phyloP scores from a whole-genome alignment of 2,113 vertebrate genomes.

The Istiophorus platypterus region DNA sequence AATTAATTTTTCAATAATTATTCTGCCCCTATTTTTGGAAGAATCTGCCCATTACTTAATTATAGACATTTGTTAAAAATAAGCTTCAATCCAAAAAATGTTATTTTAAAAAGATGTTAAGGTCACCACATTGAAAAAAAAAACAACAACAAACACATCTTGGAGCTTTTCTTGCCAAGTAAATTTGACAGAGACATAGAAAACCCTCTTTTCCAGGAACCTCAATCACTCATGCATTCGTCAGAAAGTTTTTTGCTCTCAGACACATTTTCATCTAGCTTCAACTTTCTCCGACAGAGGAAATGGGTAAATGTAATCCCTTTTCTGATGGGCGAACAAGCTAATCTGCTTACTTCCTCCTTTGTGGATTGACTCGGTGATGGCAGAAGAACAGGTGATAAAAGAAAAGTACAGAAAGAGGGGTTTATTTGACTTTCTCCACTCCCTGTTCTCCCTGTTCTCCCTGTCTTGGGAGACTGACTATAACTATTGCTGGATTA shows the following conservation, averaged over 20 bases:
- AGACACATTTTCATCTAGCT: conserved; percentile 67
- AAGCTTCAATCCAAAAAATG: conserved; percentile 1
- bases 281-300: conserved; percentile 45
- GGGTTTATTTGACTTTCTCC: conserved; percentile 67
- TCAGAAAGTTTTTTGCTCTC: conserved; percentile 50
- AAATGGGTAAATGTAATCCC: conserved; percentile 72
- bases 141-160: conserved; percentile 10
- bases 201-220: conserved; percentile 62
- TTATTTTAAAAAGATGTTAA: background rate
- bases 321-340: conserved; percentile 70
- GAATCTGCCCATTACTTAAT: background rate
- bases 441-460: conserved; percentile 36
- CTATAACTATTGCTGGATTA: conserved; percentile 59
- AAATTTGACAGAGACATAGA: conserved; percentile 58
- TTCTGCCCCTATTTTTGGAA: conserved; percentile 3
- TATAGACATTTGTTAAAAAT: conserved; percentile 3
- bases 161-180: background rate
- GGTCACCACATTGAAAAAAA: background rate
- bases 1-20: conserved; percentile 10
- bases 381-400: conserved; percentile 72
- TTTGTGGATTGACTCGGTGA: conserved; percentile 68
- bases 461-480: conserved; percentile 41
- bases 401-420: conserved; percentile 62
- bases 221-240: conserved; percentile 65
- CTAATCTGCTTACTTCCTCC: conserved; percentile 76